phyloP scores from a whole-genome alignment of 2,113 vertebrate species.

The Ploceus nigricollis region DNA sequence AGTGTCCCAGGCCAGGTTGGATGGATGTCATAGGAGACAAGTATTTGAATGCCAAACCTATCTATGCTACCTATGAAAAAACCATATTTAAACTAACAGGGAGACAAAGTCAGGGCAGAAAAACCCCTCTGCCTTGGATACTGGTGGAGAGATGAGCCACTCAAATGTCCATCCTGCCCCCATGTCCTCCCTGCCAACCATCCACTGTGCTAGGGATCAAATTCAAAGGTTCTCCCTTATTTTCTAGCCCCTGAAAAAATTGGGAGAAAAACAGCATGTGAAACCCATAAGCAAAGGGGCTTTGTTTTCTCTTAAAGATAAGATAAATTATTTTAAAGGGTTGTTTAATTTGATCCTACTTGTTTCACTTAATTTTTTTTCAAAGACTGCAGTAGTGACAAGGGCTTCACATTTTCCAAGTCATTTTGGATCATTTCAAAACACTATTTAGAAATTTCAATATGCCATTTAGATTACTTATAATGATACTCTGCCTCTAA shows the following conservation, averaged over 20 bases:
- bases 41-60: neutral
- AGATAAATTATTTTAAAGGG: neutral
- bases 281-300: fast-evolving
- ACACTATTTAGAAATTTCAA: neutral
- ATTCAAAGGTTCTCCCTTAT: neutral
- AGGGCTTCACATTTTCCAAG: neutral
- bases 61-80: fast-evolving
- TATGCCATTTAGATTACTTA: neutral
- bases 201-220: neutral
- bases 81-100: neutral
- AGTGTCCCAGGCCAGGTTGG: fast-evolving
- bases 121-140: neutral
- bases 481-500: neutral
- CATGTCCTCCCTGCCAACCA: fast-evolving
- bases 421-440: neutral
- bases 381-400: fast-evolving
- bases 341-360: neutral
- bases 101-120: neutral
- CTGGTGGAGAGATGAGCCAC: neutral
- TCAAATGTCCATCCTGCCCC: no score
- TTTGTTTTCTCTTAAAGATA: neutral
- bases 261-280: neutral
- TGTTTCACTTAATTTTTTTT: neutral
- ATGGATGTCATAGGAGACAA: fast-evolving
- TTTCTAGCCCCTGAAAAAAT: neutral